Evolutionary conservation across 2,888 invertebrate species (phyloP).

Genomic region (Cheilosia pagana): DNA sequence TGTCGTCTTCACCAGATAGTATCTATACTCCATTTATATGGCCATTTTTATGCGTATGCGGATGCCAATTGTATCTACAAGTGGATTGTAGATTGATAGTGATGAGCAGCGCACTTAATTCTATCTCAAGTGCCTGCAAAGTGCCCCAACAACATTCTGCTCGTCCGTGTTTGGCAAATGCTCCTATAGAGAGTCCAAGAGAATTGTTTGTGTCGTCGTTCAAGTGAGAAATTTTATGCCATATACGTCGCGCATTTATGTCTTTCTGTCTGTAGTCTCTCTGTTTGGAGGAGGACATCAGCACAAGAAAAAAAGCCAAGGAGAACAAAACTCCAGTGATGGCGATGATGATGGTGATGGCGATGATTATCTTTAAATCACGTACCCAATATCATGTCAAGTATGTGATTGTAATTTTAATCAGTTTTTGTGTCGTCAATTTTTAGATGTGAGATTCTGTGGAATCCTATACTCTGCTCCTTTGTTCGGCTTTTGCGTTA

Average conservation of each 20-base stretch:
- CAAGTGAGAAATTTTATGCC: constrained; percentile 75
- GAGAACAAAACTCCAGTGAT: constrained; percentile 27
- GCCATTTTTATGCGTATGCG: constrained; percentile 72
- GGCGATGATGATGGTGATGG: constrained; percentile 56
- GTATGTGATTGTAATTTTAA: constrained; percentile 75
- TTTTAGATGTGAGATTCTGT: constrained; percentile 45
- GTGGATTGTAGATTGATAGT: constrained; percentile 74
- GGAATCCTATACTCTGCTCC: background rate
- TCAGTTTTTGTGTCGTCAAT: constrained; percentile 72
- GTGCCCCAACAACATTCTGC: constrained; percentile 68
- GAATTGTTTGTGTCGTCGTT: constrained; percentile 26
- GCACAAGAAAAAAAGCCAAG: constrained; percentile 17
- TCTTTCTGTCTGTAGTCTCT: constrained; percentile 63
- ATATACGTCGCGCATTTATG: constrained; percentile 74
- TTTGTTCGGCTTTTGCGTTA: background rate
- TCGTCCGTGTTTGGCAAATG: background rate
- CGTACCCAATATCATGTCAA: constrained; percentile 75
- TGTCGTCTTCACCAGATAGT: constrained; percentile 13
- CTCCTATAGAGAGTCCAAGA: background rate
- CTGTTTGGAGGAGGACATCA: constrained; percentile 35
- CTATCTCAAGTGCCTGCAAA: constrained; percentile 70
- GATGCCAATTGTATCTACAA: constrained; percentile 75
- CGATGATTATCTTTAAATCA: constrained; percentile 74
- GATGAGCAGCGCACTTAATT: constrained; percentile 74
- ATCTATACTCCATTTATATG: constrained; percentile 31